These are phyloP conservation scores for Apolygus lucorum DNA, from an alignment of 1,140 invertebrate genomes.

Conservation along the genomic window DNA sequence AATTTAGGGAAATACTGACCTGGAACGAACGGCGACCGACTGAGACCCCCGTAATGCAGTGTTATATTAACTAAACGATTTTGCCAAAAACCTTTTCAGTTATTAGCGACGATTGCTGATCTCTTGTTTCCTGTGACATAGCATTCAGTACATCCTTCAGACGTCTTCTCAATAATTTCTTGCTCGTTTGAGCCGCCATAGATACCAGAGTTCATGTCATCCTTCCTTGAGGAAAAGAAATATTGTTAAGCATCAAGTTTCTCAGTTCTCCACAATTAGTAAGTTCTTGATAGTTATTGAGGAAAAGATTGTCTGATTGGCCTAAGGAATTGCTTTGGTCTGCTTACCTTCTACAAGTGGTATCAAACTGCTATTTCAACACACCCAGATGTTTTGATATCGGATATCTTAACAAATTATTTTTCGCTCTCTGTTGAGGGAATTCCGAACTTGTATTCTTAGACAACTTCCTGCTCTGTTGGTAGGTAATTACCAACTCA, in stretches of 20 bases:
- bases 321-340: neutral
- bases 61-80: neutral
- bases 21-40: too few species aligned
- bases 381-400: too few species aligned
- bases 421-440: too few species aligned
- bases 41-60: too few species aligned
- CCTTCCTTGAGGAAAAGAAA: neutral
- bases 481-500: too few species aligned
- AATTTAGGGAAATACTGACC: too few species aligned
- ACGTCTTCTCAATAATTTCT: neutral
- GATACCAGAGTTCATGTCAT: too few species aligned
- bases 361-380: too few species aligned
- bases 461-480: too few species aligned
- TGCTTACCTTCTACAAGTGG: too few species aligned
- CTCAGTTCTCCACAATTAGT: neutral
- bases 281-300: neutral
- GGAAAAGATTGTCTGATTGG: neutral
- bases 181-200: neutral
- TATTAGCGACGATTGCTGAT: neutral
- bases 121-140: neutral
- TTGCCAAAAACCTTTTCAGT: neutral
- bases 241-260: neutral
- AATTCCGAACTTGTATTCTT: too few species aligned
- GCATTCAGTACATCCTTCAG: neutral
- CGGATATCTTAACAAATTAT: too few species aligned